Evolutionary conservation across 2,113 vertebrate genomes (phyloP).

Genomic region (Hirundichthys speculiger): DNA sequence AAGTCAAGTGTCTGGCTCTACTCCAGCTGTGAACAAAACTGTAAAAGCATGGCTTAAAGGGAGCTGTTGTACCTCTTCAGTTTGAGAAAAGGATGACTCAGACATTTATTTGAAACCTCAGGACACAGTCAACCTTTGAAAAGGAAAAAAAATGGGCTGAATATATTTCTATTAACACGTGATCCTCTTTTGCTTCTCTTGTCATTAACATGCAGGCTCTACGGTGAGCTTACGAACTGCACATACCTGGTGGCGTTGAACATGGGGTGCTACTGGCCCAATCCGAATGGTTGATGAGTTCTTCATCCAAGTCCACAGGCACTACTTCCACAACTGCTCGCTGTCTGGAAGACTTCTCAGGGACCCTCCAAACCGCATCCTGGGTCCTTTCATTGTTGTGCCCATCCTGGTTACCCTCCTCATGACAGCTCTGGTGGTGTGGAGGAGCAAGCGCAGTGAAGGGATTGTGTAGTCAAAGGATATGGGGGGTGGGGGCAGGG

Average conservation of each 20-base stretch:
- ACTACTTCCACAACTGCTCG: constrained; percentile 90
- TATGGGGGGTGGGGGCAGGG: neutral
- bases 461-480: constrained; percentile 81
- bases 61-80: no score
- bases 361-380: constrained; percentile 87
- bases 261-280: constrained; percentile 93
- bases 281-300: constrained; percentile 88
- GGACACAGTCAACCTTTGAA: no score
- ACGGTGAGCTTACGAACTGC: constrained; percentile 90
- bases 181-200: constrained; percentile 17
- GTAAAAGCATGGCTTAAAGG: no score
- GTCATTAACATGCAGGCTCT: constrained; percentile 75
- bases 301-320: constrained; percentile 87
- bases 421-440: constrained; percentile 91
- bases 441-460: constrained; percentile 90
- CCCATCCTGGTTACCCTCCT: constrained; percentile 90
- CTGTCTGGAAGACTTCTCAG: constrained; percentile 82
- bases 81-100: no score
- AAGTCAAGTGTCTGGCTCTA: no score
- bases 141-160: neutral
- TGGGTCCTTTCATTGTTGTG: constrained; percentile 89
- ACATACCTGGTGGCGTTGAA: constrained; percentile 81
- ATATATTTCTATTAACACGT: neutral
- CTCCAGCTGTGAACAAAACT: no score
- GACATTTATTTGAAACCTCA: no score